Base-by-base conservation (phyloP, 2,113 vertebrate species). In the Phrynosoma platyrhinos region DNA sequence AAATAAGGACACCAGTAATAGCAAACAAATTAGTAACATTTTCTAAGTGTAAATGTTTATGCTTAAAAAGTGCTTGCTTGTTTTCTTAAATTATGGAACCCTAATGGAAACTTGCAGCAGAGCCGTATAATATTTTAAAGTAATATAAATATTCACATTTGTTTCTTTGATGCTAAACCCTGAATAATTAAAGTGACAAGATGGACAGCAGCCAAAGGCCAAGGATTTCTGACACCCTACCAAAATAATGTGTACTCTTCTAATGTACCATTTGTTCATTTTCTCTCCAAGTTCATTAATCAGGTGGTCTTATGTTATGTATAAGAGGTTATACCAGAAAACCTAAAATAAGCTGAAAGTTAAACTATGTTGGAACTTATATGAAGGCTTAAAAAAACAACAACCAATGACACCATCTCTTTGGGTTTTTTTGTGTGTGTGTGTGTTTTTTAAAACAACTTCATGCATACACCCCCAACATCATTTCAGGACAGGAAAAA, bases 301-400 rank as follows among this genome's bases (percentile, higher is more conserved):
- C 58, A 77, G 62, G 14, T 78, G 7, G 18, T 32, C n/a, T 42
- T 77, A 10, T 32, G 12, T 52, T 88, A 52, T 66, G 2, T 27
- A 10, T 42, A 42, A 62, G 14, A 2, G 86, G 40, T 80, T 58
- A 32, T 32, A 77, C 47, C 82, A 18, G 64, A 90, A 84, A 76
- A 21, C 36, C 4, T 91, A 90, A 92, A 90, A 87, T 89, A 88
- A 91, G 82, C 0, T 16, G 71, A 42, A 42, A 83, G 1, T 21
- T 64, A 86, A 66, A 12, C 30, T 77, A 23, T n/a, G 36, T 40
- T 90, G 86, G 90, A 77, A 53, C 91, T 91, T 4, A 58, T 80
- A 18, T 62, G 13, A 62, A 62, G 58, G 3, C 58, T 62, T 62
- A 16, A 16, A 62, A 62, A 62, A 62, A 47, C 42, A 47, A 47